Conservation (phyloP, 30 jellyfish, hydroid and myxozoan species). For the Aurelia coerulea region DNA sequence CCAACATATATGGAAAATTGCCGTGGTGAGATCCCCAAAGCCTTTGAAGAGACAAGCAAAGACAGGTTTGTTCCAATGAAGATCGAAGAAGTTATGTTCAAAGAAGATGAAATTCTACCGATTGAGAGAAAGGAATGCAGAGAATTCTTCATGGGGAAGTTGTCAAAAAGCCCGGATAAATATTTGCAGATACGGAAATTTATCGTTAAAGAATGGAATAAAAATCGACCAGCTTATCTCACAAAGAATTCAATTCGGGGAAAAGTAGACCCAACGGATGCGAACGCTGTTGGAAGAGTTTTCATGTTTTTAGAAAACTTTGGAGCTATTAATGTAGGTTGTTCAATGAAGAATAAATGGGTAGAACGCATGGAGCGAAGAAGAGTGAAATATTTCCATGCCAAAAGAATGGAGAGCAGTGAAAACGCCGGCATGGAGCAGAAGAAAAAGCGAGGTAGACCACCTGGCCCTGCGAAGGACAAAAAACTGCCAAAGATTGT, state of each 20-base stretch:
- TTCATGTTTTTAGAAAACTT: slow-evolving; percentile 53
- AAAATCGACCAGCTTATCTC: slow-evolving; percentile 52
- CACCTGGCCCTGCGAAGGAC: slow-evolving; percentile 23
- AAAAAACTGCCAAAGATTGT: neutral
- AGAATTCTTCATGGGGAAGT: slow-evolving; percentile 75
- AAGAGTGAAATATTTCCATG: slow-evolving; percentile 32
- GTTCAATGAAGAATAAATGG: slow-evolving; percentile 64
- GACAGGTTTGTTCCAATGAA: slow-evolving; percentile 11
- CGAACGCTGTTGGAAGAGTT: slow-evolving; percentile 69
- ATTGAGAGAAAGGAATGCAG: slow-evolving; percentile 58
- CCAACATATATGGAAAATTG: neutral
- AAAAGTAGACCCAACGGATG: slow-evolving; percentile 64
- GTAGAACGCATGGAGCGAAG: slow-evolving; percentile 72
- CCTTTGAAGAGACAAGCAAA: neutral
- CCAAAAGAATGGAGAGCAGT: slow-evolving; percentile 15
- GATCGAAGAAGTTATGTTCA: slow-evolving; percentile 45
- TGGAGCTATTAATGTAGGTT: slow-evolving; percentile 72
- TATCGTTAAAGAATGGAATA: slow-evolving; percentile 52
- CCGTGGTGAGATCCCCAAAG: slow-evolving; percentile 2
- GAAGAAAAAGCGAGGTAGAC: slow-evolving; percentile 47
- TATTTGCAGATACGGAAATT: slow-evolving; percentile 49
- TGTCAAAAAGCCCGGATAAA: slow-evolving; percentile 58
- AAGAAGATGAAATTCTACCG: slow-evolving; percentile 37
- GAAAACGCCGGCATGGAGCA: slow-evolving; percentile 24
- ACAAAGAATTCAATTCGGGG: slow-evolving; percentile 56